These are phyloP conservation scores for Gopherus evgoodei DNA, from an alignment of 2,113 vertebrate genomes.

Conservation along the genomic window DNA sequence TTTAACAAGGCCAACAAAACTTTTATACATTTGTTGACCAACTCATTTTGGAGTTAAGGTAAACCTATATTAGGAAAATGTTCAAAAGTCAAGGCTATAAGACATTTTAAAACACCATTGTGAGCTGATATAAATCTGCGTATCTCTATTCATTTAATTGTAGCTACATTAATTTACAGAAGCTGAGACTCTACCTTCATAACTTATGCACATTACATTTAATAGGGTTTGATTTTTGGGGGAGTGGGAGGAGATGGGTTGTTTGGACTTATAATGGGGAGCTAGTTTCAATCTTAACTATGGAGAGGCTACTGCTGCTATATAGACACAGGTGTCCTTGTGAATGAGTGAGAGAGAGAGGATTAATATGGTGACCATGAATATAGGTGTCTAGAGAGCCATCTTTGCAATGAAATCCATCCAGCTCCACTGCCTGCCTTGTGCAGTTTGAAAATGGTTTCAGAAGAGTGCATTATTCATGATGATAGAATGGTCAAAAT, in stretches of 20 bases:
- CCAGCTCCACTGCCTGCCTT: conserved; percentile 26
- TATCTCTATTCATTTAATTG: background rate
- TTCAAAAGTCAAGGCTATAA: background rate
- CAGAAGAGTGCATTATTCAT: conserved; percentile 48
- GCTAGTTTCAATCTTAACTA: background rate
- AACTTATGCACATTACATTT: background rate
- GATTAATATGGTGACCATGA: background rate
- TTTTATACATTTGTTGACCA: background rate
- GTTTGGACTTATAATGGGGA: background rate
- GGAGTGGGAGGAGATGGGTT: background rate
- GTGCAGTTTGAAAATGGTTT: conserved; percentile 53
- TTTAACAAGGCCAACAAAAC: background rate
- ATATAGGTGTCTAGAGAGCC: conserved; percentile 8
- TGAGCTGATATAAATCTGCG: background rate
- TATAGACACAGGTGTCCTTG: background rate
- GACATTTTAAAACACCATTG: background rate
- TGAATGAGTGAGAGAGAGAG: background rate
- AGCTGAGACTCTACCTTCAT: background rate
- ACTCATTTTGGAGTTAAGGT: background rate
- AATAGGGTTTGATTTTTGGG: background rate
- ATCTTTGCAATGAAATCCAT: conserved; percentile 2
- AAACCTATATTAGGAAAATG: background rate
- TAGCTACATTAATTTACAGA: background rate
- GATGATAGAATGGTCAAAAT: background rate
- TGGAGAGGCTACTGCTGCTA: conserved; percentile 6